Percentiles rank a stretch among this genome's conserved stretches.
These are phyloP conservation scores for Teleogryllus occipitalis DNA, from an alignment of 1,140 invertebrate genomes.

Conservation along the genomic window DNA sequence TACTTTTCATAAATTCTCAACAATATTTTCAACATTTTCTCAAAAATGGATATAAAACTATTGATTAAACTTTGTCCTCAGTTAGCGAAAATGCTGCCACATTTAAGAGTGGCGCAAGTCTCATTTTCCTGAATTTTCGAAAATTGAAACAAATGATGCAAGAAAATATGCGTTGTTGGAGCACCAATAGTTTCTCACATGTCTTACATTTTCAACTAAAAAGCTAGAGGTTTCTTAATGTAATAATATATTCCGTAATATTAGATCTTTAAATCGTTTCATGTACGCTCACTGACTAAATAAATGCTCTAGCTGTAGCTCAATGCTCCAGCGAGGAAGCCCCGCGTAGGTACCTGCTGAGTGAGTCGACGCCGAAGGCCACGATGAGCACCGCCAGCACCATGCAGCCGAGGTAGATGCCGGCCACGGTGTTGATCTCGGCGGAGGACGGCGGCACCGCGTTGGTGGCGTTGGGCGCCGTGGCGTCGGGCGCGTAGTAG, in stretches of 20 bases:
- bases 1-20: too few relatives aligned
- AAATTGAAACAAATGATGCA: too few relatives aligned
- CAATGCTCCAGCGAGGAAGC: neutral
- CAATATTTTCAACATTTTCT: too few relatives aligned
- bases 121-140: too few relatives aligned
- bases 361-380: constrained; percentile 70
- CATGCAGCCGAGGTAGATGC: constrained; percentile 77
- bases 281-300: neutral
- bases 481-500: constrained; percentile 53
- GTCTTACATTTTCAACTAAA: too few relatives aligned
- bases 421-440: constrained; percentile 68
- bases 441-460: constrained; percentile 55
- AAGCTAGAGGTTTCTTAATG: neutral
- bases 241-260: neutral
- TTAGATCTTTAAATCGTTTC: neutral
- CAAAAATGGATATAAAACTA: too few relatives aligned
- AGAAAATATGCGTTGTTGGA: too few relatives aligned
- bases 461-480: constrained; percentile 48
- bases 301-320: too few relatives aligned
- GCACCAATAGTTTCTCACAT: too few relatives aligned
- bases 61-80: too few relatives aligned
- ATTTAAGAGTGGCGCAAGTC: too few relatives aligned
- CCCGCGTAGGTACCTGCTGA: constrained; percentile 51
- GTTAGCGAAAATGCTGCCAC: too few relatives aligned
- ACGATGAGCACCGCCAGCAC: constrained; percentile 63